These are phyloP conservation scores for Melanaphis sacchari DNA, from an alignment of 1,140 invertebrate genomes.

Conservation along the genomic window DNA sequence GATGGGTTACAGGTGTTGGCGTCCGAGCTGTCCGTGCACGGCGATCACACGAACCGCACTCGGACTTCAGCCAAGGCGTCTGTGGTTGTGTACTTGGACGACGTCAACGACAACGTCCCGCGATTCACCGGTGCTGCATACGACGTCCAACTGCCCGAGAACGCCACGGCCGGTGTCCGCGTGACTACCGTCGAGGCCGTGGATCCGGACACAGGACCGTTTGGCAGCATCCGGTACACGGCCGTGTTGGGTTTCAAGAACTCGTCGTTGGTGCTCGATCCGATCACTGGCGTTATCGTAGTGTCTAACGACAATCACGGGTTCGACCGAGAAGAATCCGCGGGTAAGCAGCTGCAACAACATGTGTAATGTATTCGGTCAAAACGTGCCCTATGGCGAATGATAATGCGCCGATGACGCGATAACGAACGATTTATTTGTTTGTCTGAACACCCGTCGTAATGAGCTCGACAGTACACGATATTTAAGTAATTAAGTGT, in stretches of 20 bases:
- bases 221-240: slow-evolving; percentile 67
- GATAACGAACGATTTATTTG: background rate
- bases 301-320: slow-evolving; percentile 75
- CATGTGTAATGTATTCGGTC: no score
- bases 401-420: background rate
- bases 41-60: slow-evolving; percentile 66
- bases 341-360: slow-evolving; percentile 63
- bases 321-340: slow-evolving; percentile 83
- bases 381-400: background rate
- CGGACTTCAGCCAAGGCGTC: slow-evolving; percentile 70
- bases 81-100: slow-evolving; percentile 81
- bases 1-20: slow-evolving; percentile 62
- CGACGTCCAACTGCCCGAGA: slow-evolving; percentile 78
- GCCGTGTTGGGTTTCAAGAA: slow-evolving; percentile 77
- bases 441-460: no score
- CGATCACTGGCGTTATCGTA: slow-evolving; percentile 79
- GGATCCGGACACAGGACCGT: slow-evolving; percentile 67
- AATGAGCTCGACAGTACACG: background rate
- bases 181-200: slow-evolving; percentile 72
- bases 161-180: slow-evolving; percentile 76
- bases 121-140: slow-evolving; percentile 78
- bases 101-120: slow-evolving; percentile 90
- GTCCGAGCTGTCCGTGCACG: slow-evolving; percentile 59
- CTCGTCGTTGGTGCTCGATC: slow-evolving; percentile 78
- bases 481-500: background rate